Evolutionary conservation across 2,797 vertebrate genomes (phyloP).

Genomic region (Aldrovandia affinis): DNA sequence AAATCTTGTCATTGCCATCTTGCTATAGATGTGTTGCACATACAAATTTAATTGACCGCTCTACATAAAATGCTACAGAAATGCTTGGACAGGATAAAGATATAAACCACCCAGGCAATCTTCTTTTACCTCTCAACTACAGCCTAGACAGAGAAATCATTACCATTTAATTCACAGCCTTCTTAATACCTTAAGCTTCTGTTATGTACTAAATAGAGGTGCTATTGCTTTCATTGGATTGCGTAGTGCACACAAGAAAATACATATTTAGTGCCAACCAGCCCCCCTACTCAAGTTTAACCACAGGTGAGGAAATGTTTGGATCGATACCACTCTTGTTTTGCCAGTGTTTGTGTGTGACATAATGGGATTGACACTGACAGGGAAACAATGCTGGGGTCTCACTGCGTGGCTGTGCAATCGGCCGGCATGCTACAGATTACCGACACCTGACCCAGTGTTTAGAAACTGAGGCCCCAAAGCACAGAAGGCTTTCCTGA

Average conservation of each 20-base stretch:
- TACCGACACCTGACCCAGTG: slow-evolving; percentile 57
- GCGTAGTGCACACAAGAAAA: neutral
- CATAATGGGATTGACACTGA: slow-evolving; percentile 57
- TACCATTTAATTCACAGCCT: neutral
- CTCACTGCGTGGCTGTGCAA: neutral
- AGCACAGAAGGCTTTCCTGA: slow-evolving; percentile 51
- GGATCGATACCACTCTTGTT: slow-evolving; percentile 49
- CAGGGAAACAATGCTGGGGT: slow-evolving; percentile 33
- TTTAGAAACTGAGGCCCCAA: slow-evolving; percentile 54
- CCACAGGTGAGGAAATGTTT: slow-evolving; percentile 42
- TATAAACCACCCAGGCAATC: neutral
- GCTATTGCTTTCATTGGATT: neutral
- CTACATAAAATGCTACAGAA: neutral
- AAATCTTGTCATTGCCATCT: neutral
- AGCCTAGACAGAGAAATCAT: neutral
- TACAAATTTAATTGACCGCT: too few species aligned
- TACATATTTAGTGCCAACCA: neutral
- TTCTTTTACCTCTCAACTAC: neutral
- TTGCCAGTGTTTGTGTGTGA: slow-evolving; percentile 47
- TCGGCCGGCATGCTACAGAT: slow-evolving; percentile 39
- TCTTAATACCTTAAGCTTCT: slow-evolving; percentile 5
- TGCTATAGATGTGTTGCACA: too few species aligned
- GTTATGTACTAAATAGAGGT: neutral
- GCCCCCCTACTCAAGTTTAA: slow-evolving; percentile 41
- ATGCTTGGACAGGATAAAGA: neutral